These are phyloP conservation scores for Scaptomyza flava DNA, from an alignment of 2,888 invertebrate genomes.

Conservation along the genomic window DNA sequence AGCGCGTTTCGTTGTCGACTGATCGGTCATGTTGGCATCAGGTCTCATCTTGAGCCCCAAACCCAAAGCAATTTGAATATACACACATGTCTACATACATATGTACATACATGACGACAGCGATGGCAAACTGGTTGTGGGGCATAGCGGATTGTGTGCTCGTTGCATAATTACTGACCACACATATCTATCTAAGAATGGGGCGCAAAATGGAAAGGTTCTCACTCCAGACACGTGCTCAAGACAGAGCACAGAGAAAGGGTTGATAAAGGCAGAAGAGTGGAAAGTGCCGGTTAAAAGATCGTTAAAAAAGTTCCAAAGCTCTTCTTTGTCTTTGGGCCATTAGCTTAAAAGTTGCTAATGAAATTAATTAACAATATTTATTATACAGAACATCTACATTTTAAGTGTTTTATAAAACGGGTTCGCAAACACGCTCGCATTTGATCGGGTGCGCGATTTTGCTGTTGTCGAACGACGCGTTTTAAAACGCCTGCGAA, in stretches of 20 bases:
- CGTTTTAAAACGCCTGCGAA: slow-evolving; percentile 54
- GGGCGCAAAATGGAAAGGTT: slow-evolving; percentile 38
- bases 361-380: slow-evolving; percentile 68
- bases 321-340: slow-evolving; percentile 24
- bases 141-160: slow-evolving; percentile 27
- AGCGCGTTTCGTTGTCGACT: slow-evolving; percentile 71
- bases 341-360: slow-evolving; percentile 49
- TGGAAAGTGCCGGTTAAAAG: neutral
- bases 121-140: slow-evolving; percentile 72
- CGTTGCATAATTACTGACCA: slow-evolving; percentile 68
- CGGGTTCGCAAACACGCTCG: slow-evolving; percentile 17
- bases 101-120: slow-evolving; percentile 66
- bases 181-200: slow-evolving; percentile 20
- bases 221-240: slow-evolving; percentile 48
- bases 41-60: slow-evolving; percentile 72
- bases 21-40: slow-evolving; percentile 47
- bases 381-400: slow-evolving; percentile 34
- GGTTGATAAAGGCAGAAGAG: neutral
- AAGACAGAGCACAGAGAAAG: neutral
- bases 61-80: slow-evolving; percentile 60
- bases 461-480: slow-evolving; percentile 29
- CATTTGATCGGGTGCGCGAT: slow-evolving; percentile 14
- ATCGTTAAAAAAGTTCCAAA: slow-evolving; percentile 40
- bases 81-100: slow-evolving; percentile 3
- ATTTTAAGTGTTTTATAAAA: slow-evolving; percentile 31